A percentile compares a stretch with the other conserved stretches of the same genome.
Conservation (phyloP, 2,888 invertebrate species). For the Watsonalla cultraria region DNA sequence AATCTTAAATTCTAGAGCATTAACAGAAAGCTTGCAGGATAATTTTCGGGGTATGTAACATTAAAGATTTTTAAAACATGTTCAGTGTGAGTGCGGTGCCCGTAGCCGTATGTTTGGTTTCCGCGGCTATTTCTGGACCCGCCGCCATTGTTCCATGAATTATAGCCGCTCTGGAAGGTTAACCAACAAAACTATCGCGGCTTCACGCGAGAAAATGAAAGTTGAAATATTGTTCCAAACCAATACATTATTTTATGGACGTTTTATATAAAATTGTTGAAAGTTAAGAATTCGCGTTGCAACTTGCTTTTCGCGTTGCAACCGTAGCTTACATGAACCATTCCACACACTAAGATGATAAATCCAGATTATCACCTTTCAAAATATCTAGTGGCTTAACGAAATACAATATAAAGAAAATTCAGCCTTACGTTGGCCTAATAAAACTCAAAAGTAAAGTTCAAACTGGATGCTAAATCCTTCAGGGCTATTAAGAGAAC, state of each 20-base stretch:
- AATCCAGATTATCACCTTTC: neutral
- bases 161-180: slow-evolving; percentile 56
- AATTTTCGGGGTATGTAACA: too few species aligned
- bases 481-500: too few species aligned
- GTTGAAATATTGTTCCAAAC: slow-evolving; percentile 38
- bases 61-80: slow-evolving; percentile 13
- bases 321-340: slow-evolving; percentile 3
- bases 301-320: slow-evolving; percentile 9
- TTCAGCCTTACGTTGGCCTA: too few species aligned
- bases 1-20: neutral
- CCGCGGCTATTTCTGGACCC: slow-evolving; percentile 62
- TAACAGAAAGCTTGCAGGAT: neutral
- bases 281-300: slow-evolving; percentile 21
- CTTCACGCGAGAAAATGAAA: slow-evolving; percentile 38
- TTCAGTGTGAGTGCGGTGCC: slow-evolving; percentile 34
- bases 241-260: slow-evolving; percentile 41
- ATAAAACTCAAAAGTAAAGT: too few species aligned
- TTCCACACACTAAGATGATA: neutral
- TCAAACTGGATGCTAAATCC: too few species aligned
- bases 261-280: slow-evolving; percentile 34
- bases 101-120: slow-evolving; percentile 57
- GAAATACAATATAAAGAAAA: too few species aligned
- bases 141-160: slow-evolving; percentile 65
- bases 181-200: slow-evolving; percentile 50
- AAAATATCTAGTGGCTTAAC: too few species aligned